phyloP scores from a whole-genome alignment of 2,113 vertebrate genomes.

The Cyanistes caeruleus region DNA sequence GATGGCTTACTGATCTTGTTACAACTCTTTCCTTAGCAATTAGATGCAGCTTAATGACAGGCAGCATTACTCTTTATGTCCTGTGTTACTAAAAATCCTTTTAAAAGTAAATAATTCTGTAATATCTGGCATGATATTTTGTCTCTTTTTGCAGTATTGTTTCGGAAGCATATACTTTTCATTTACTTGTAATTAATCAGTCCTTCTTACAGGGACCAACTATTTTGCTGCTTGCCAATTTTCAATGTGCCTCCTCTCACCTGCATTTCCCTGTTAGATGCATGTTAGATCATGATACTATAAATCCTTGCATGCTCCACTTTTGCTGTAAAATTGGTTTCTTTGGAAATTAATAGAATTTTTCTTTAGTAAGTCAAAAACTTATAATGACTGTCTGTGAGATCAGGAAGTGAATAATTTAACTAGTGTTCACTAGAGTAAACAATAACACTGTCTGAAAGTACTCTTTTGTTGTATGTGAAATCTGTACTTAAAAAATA shows the following conservation, averaged over 20 bases:
- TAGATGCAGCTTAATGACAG: background rate
- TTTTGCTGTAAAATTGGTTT: background rate
- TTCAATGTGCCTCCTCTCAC: background rate
- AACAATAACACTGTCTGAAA: background rate
- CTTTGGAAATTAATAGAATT: background rate
- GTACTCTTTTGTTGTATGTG: background rate
- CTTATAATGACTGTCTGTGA: background rate
- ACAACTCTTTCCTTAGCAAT: background rate
- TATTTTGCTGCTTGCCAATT: background rate
- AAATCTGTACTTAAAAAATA: background rate
- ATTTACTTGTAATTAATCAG: background rate
- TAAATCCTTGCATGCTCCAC: background rate
- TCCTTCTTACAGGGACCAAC: background rate
- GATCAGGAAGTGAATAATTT: background rate
- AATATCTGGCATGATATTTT: background rate
- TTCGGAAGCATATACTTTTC: background rate
- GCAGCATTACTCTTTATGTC: background rate
- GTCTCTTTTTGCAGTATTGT: background rate
- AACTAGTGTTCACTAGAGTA: background rate
- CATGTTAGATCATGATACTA: background rate
- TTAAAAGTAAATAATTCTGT: background rate
- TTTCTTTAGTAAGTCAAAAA: background rate
- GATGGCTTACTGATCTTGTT: background rate
- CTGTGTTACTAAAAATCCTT: background rate
- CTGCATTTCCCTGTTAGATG: background rate